Evolutionary conservation across 2,888 invertebrate genomes (phyloP), one percentile per base, ranked within the genome.

Genomic region (Eretmocerus hayati): DNA sequence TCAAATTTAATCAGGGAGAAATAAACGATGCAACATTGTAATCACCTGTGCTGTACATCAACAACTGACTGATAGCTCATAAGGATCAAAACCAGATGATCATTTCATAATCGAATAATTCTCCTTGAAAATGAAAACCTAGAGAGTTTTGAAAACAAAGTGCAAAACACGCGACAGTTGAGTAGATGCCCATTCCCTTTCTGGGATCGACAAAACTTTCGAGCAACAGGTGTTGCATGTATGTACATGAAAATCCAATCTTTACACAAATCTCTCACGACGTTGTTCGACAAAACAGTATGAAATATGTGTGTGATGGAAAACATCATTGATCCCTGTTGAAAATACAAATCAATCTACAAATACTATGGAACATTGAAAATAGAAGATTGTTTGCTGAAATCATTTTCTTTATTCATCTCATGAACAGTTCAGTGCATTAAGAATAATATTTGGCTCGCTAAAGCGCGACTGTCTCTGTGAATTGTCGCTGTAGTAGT

Each of bases 11-110:
- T 18, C 19, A 46, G 33, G 48, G 40, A 52, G 32, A 43, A 53
- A 43, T 43, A 31, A 54, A 46, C 46, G 21, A 53, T 49, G 49
- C 47, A 47, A 48, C 39, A 47, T 55, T 51, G 53, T 52, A 54
- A 51, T 48, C 51, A 40, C 46, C 52, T 50, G 56, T 57, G 55
- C 56, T 56, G 57, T 53, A 53, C 54, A 59, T 59, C 49, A 55
- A 58, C 56, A 64, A 66, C 65, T 58, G 64, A 69, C 66, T 67
- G 69, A 69, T 66, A 69, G 66, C 60, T 64, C 65, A 57, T 67
- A 68, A 67, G 65, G 63, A 63, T 64, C 62, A 60, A 61, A 57
- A 55, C 60, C 62, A 62, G 61, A 58, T 58, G 58, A 56, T 58
- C 55, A 60, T 56, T 54, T 55, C 44, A 56, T 54, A 56, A 59